These are phyloP conservation scores for Erythrocercus mccallii DNA, from an alignment of 2,113 vertebrate genomes.

Conservation along the genomic window DNA sequence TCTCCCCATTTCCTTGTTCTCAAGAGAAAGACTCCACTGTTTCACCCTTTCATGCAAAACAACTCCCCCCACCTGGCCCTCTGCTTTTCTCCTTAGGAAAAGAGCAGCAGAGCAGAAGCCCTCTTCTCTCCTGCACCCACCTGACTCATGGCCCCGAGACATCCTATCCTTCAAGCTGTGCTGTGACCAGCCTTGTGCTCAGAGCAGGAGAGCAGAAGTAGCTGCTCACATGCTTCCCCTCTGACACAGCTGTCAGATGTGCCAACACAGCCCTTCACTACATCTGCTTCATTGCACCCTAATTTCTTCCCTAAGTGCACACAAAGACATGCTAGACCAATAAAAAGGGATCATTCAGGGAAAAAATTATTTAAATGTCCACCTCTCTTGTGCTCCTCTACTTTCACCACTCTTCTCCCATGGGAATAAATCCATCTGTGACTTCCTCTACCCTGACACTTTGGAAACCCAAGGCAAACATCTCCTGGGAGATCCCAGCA, in stretches of 20 bases:
- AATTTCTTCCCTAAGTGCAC: neutral
- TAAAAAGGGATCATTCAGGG: neutral
- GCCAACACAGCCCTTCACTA: neutral
- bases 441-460: neutral
- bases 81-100: neutral
- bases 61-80: rapidly evolving
- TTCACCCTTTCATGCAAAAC: neutral
- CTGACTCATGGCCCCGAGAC: neutral
- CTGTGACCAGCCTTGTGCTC: neutral
- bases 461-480: neutral
- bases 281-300: rapidly evolving
- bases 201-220: neutral
- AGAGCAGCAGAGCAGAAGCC: neutral
- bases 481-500: neutral
- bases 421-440: neutral
- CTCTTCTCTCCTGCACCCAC: neutral
- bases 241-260: neutral
- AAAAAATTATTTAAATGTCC: neutral
- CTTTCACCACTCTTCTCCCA: neutral
- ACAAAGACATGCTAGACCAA: neutral
- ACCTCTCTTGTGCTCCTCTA: neutral
- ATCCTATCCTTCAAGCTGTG: neutral
- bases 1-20: neutral
- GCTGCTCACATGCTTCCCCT: neutral
- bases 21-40: neutral